Conservation (phyloP, 1,140 invertebrate species). For the Campoletis sonorensis region DNA sequence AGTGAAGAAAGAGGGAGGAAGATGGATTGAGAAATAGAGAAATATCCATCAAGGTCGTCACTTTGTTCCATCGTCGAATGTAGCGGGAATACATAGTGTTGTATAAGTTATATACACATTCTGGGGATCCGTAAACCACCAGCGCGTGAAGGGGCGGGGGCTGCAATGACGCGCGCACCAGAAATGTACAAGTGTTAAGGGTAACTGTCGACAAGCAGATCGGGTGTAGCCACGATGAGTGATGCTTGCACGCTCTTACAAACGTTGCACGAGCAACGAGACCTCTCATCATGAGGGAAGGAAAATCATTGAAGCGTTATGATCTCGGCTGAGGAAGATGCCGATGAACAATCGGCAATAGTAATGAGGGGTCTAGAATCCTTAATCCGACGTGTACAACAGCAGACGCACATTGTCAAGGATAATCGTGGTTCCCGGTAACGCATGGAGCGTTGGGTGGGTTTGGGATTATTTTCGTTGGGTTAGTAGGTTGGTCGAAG, state of each 20-base stretch:
- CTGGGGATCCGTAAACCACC: slow-evolving; percentile 29
- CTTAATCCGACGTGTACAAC: no score
- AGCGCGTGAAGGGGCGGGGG: slow-evolving; percentile 3
- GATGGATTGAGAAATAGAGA: not conserved
- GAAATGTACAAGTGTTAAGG: slow-evolving; percentile 39
- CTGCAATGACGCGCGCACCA: slow-evolving; percentile 42
- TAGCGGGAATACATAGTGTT: slow-evolving; percentile 19
- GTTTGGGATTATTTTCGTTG: no score
- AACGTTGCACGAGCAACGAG: not conserved
- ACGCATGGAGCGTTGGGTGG: no score
- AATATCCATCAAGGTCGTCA: slow-evolving; percentile 40
- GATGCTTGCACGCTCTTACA: slow-evolving; percentile 31
- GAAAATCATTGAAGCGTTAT: no score
- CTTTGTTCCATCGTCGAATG: slow-evolving; percentile 24
- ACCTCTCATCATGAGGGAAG: not conserved
- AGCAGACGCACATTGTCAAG: no score
- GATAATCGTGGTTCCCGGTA: no score
- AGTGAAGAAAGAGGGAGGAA: not conserved
- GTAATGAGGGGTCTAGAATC: no score
- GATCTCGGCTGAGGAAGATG: no score
- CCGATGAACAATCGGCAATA: no score
- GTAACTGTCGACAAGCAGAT: slow-evolving; percentile 44
- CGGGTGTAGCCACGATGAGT: slow-evolving; percentile 49
- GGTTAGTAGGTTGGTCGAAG: no score
- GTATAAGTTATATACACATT: not conserved